A percentile compares a stretch with the other conserved stretches of the same genome.
Evolutionary conservation across 2,113 vertebrate species (phyloP).

Genomic region (Physeter macrocephalus): DNA sequence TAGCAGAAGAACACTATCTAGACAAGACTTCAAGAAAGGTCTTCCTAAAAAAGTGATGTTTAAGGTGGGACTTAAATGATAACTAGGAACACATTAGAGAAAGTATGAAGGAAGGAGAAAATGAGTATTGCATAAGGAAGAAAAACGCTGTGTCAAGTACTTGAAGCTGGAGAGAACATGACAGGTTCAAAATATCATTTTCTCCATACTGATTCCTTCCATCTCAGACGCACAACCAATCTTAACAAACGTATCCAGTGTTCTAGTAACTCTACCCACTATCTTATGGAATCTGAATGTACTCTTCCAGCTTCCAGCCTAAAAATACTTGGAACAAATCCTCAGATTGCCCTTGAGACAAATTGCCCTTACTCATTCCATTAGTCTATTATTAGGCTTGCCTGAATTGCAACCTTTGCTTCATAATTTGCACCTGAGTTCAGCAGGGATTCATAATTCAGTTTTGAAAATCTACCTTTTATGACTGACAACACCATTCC

Average conservation of each 20-base stretch:
- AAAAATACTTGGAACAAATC: not conserved
- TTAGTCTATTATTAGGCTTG: not conserved
- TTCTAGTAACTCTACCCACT: not conserved
- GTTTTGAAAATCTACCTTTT: not conserved
- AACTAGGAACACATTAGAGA: not conserved
- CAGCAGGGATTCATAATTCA: not conserved
- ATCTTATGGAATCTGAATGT: not conserved
- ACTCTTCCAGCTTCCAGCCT: not conserved
- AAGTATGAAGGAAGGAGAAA: not conserved
- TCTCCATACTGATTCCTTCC: not conserved
- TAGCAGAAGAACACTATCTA: not conserved
- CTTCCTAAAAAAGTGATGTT: not conserved
- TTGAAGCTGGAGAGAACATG: not conserved
- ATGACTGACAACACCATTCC: not conserved
- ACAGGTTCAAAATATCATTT: not conserved
- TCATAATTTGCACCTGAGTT: not conserved
- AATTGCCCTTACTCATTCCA: not conserved
- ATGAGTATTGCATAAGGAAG: not conserved
- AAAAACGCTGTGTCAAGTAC: not conserved
- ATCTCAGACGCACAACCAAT: not conserved
- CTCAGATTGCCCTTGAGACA: not conserved
- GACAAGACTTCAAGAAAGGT: not conserved
- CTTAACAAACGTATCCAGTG: not conserved
- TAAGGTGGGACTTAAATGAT: not conserved
- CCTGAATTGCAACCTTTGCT: not conserved